A percentile compares a stretch with the other conserved stretches of the same genome.
phyloP scores from a whole-genome alignment of 2,113 vertebrate genomes.

The Sula dactylatra region DNA sequence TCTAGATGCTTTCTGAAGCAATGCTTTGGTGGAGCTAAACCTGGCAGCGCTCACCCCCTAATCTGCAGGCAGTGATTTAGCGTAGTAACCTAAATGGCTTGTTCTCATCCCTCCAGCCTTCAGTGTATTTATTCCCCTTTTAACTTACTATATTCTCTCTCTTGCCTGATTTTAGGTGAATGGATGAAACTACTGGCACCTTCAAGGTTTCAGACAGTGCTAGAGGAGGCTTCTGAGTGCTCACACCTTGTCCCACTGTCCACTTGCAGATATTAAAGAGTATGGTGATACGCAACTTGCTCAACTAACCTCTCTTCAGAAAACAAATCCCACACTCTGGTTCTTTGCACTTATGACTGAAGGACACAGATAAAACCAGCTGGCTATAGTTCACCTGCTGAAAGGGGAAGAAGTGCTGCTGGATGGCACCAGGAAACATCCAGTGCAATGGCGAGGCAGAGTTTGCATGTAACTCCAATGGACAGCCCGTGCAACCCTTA shows the following conservation, averaged over 20 bases:
- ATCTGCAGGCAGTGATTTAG: not conserved
- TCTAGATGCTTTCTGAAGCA: not conserved
- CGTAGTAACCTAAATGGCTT: not conserved
- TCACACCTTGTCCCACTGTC: not conserved
- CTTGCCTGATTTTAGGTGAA: not conserved
- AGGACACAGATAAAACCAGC: not conserved
- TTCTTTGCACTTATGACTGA: not conserved
- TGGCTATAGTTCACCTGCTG: not conserved
- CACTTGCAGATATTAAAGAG: not conserved
- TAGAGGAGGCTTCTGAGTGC: not conserved
- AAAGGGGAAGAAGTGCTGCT: not conserved
- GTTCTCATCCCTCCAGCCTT: not conserved
- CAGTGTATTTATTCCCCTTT: not conserved
- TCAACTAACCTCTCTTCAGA: not conserved
- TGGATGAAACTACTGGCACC: not conserved
- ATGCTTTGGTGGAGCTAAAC: not conserved
- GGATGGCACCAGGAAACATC: not conserved
- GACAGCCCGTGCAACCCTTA: not conserved
- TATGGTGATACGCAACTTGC: rapidly evolving
- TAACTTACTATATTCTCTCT: not conserved
- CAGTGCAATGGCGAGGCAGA: rapidly evolving
- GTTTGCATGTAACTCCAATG: too few relatives aligned
- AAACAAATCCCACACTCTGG: not conserved
- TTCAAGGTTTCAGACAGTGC: not conserved
- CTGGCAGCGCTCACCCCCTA: not conserved